A percentile compares a stretch with the other conserved stretches of the same genome.
Evolutionary conservation across 1,140 invertebrate genomes (phyloP).

Genomic region (Rhopalosiphum padi): DNA sequence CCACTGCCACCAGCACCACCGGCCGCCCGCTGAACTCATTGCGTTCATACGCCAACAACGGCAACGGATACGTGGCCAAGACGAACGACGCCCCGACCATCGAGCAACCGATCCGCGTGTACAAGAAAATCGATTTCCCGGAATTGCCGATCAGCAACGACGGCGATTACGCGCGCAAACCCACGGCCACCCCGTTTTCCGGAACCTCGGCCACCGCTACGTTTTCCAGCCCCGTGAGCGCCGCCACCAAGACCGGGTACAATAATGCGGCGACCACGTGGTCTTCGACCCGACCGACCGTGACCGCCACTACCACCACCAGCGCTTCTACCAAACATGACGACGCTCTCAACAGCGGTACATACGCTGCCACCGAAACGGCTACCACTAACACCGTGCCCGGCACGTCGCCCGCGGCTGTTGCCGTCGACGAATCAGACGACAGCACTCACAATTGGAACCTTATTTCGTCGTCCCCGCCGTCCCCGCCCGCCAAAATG

Average conservation of each 20-base stretch:
- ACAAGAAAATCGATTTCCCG: slow-evolving; percentile 55
- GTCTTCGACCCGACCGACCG: neutral
- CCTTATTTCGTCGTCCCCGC: slow-evolving; percentile 54
- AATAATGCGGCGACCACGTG: neutral
- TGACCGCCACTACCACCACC: neutral
- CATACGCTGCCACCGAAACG: neutral
- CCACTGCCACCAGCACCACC: neutral
- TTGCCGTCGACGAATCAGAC: neutral
- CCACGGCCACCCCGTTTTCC: neutral
- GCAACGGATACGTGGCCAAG: neutral
- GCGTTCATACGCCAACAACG: neutral
- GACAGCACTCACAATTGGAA: neutral
- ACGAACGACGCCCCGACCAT: neutral
- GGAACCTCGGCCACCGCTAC: neutral
- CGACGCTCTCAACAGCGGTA: neutral
- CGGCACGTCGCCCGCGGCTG: neutral
- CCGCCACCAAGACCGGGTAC: neutral
- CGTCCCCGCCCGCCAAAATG: slow-evolving; percentile 71
- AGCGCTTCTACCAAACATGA: neutral
- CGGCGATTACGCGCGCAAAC: neutral
- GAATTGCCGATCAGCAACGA: slow-evolving; percentile 64
- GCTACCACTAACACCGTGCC: neutral
- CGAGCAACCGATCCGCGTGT: neutral
- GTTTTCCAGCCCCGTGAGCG: neutral
- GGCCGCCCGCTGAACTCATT: neutral